Evolutionary conservation across 1,140 invertebrate genomes (phyloP).

Genomic region (Delia radicum): DNA sequence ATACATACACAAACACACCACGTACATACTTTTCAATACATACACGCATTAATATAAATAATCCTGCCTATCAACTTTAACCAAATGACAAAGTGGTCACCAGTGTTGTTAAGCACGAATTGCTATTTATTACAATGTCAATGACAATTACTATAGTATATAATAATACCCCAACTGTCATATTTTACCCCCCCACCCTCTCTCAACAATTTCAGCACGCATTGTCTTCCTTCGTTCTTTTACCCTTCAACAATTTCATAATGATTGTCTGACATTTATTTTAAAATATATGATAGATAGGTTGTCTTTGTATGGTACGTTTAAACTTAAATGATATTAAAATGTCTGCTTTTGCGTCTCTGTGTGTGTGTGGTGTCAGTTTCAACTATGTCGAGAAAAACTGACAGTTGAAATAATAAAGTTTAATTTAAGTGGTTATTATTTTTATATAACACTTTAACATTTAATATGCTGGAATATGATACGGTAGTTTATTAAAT

Average conservation of each 20-base stretch:
- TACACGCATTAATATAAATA: background rate
- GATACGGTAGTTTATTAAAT: too few relatives aligned
- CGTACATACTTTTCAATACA: background rate
- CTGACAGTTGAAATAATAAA: constrained; percentile 13
- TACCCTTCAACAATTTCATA: too few relatives aligned
- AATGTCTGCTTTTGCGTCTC: background rate
- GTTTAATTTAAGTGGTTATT: constrained; percentile 19
- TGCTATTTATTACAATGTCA: constrained; percentile 23
- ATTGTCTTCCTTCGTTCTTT: background rate
- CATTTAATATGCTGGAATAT: background rate
- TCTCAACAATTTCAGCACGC: background rate
- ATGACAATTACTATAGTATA: constrained; percentile 13
- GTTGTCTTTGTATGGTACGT: background rate
- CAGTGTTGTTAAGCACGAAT: constrained; percentile 17
- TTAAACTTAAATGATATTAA: background rate
- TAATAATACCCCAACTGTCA: background rate
- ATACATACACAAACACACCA: background rate
- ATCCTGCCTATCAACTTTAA: background rate
- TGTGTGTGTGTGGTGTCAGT: too few relatives aligned
- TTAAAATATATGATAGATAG: constrained; percentile 21
- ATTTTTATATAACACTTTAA: background rate
- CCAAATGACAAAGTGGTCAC: constrained; percentile 12
- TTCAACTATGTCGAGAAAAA: background rate
- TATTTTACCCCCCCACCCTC: background rate
- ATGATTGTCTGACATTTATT: constrained; percentile 14